These are phyloP conservation scores for Drosophila prolongata DNA, from an alignment of 2,888 invertebrate species.

Conservation along the genomic window DNA sequence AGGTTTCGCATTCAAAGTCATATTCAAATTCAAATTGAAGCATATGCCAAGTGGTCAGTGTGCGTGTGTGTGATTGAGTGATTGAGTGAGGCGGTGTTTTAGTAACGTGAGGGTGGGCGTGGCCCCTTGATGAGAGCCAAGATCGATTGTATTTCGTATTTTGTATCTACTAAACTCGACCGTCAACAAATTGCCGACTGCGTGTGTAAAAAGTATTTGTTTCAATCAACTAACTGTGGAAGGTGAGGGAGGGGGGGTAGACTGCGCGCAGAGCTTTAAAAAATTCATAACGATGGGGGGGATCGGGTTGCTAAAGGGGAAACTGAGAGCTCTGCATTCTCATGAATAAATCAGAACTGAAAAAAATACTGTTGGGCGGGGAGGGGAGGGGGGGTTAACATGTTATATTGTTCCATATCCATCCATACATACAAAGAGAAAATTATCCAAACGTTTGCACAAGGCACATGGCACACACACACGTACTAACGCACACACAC, in stretches of 20 bases:
- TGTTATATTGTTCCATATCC: conserved; percentile 61
- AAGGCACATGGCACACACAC: conserved; percentile 54
- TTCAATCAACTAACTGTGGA: conserved; percentile 57
- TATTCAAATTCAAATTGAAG: conserved; percentile 56
- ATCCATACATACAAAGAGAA: conserved; percentile 61
- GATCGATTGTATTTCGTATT: conserved; percentile 1
- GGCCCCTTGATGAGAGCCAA: conserved; percentile 27
- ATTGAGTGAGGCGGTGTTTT: conserved; percentile 25
- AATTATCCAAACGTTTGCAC: conserved; percentile 72
- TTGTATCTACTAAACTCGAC: conserved; percentile 21
- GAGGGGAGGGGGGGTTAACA: conserved; percentile 2
- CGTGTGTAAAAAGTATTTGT: conserved; percentile 36
- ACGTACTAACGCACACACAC: conserved; percentile 23
- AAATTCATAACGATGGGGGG: conserved; percentile 60
- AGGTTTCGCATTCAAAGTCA: conserved; percentile 47
- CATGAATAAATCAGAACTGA: conserved; percentile 70
- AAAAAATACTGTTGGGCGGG: background rate
- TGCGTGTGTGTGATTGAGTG: conserved; percentile 34
- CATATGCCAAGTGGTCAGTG: conserved; percentile 64
- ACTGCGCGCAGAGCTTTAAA: conserved; percentile 50
- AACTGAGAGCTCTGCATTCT: conserved; percentile 29
- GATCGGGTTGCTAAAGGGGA: background rate
- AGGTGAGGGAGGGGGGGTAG: background rate
- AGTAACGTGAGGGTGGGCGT: conserved; percentile 22
- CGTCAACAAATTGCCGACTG: conserved; percentile 8